phyloP scores from a whole-genome alignment of 2,113 vertebrate genomes.

The Ardeotis arabs region DNA sequence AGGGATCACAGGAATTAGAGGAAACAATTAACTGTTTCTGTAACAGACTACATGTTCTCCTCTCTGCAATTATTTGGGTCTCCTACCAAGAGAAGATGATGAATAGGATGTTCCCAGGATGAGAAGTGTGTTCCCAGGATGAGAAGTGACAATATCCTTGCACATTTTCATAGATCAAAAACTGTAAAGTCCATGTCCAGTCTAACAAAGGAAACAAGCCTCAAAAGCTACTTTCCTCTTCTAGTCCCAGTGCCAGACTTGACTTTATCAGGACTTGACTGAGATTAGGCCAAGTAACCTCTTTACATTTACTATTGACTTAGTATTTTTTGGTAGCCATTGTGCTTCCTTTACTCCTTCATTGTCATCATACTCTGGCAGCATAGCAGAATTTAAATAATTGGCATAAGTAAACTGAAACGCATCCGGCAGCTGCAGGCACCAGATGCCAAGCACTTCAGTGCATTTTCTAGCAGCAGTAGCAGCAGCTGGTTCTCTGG shows the following conservation, averaged over 20 bases:
- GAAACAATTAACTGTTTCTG: not conserved
- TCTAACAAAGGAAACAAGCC: not conserved
- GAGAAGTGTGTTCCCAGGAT: not conserved
- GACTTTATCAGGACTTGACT: not conserved
- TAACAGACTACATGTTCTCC: not conserved
- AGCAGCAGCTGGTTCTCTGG: not conserved
- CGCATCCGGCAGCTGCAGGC: not conserved
- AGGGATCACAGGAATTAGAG: not conserved
- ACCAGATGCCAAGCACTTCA: not conserved
- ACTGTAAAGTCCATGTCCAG: not conserved
- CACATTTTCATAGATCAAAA: not conserved
- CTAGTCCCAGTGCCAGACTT: not conserved
- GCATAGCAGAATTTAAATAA: not conserved
- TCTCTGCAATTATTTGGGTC: not conserved
- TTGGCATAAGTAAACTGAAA: not conserved
- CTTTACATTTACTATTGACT: not conserved
- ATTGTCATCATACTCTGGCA: not conserved
- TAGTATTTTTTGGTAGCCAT: not conserved
- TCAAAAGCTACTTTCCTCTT: not conserved
- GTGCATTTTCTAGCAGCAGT: not conserved
- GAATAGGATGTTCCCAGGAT: not conserved
- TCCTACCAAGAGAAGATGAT: not conserved
- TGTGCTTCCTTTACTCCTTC: not conserved
- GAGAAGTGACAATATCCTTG: not conserved
- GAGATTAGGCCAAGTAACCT: not conserved